Base-by-base conservation (phyloP, 2,797 vertebrate species). In the Octomys mimax region DNA sequence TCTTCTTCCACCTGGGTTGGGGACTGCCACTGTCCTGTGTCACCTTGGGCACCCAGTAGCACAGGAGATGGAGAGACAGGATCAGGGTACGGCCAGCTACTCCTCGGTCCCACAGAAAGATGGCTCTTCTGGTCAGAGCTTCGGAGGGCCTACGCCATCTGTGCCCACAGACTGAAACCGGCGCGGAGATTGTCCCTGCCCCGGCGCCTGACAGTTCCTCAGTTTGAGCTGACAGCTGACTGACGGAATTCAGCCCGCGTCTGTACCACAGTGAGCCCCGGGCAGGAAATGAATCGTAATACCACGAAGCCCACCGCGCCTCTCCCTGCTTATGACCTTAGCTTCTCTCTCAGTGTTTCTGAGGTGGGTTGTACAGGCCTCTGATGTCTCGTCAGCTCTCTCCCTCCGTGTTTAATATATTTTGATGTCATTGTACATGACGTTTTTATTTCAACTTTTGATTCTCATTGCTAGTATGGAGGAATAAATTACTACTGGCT, bases 401-500 rank as follows among this genome's bases (percentile, higher is more conserved):
- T 28, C 33, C 46, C 1, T 26, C 18, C 10, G 1, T 21, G 22
- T 92, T 61, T 73, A 49, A 33, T 73, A 42, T 16, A 64, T 68
- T 89, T 80, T 89, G 52, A 78, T 81, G n/a, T 80, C 64, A 64
- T 54, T 73, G 1, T 78, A 92, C 46, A n/a, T 52, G 52, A 14
- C 54, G 62, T 88, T 93, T 94, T 87, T n/a, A 70, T 78, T 92
- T 84, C 42, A 79, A 2, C 49, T 64, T 90, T 87, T 80, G 83
- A 66, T 49, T 57, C 36, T 73, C 16, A 16, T 62, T 81, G 42
- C 82, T 46, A 4, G 36, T 31, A 10, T 31, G 11, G n/a, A 77
- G 57, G 85, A 81, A 82, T 49, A 36, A 33, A 49, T 19, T 33
- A 33, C n/a, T n/a, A 22, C 26, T 18, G 54, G 31, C 57, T 77